phyloP scores from a whole-genome alignment of 35 echinoderm and acorn worm genomes.

The Patiria miniata region DNA sequence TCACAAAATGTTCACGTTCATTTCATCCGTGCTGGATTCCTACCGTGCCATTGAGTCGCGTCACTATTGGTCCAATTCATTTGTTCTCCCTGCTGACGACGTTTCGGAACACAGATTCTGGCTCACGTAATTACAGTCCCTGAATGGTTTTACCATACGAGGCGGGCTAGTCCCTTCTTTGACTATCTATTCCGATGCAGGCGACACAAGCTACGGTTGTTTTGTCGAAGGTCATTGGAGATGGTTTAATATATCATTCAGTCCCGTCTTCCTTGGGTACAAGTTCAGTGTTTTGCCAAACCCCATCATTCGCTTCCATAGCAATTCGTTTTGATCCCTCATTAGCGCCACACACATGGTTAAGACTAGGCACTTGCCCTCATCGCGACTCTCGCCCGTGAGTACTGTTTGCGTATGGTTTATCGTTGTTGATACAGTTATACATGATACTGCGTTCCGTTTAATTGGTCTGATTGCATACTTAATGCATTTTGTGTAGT shows the following conservation, averaged over 20 bases:
- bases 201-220: neutral
- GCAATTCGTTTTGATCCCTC: too few relatives aligned
- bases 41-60: neutral
- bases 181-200: constrained; percentile 18
- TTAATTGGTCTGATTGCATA: too few relatives aligned
- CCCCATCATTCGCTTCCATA: too few relatives aligned
- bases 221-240: neutral
- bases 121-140: neutral
- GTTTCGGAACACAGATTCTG: neutral
- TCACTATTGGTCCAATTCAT: too few relatives aligned
- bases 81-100: neutral
- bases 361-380: neutral
- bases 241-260: neutral
- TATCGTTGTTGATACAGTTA: neutral
- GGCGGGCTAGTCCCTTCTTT: neutral
- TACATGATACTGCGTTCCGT: neutral
- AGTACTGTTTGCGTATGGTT: neutral
- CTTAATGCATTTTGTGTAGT: too few relatives aligned
- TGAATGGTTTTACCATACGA: neutral
- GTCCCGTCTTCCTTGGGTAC: neutral
- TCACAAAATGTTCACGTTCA: neutral
- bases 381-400: neutral
- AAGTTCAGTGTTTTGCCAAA: too few relatives aligned
- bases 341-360: too few relatives aligned
- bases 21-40: neutral